These are phyloP conservation scores for Salminus brasiliensis DNA, from an alignment of 2,113 vertebrate genomes.

Conservation along the genomic window DNA sequence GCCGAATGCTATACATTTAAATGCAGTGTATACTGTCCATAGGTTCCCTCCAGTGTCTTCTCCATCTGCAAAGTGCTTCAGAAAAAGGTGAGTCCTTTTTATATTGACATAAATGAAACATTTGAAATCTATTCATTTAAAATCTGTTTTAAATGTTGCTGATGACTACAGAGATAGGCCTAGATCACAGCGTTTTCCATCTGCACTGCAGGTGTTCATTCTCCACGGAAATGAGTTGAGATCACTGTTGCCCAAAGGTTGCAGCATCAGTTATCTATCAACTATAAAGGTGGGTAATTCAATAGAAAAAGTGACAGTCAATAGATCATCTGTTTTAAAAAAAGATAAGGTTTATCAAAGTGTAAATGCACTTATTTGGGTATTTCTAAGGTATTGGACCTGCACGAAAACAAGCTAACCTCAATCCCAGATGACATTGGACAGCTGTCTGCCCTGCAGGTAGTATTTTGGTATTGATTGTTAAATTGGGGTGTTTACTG, in stretches of 20 bases:
- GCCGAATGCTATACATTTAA: neutral
- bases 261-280: constrained; percentile 77
- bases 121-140: too few species aligned
- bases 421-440: constrained; percentile 87
- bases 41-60: constrained; percentile 88
- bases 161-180: too few species aligned
- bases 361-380: neutral
- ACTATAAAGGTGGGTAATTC: constrained; percentile 84
- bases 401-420: constrained; percentile 88
- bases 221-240: constrained; percentile 86
- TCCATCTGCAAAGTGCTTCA: constrained; percentile 93
- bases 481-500: neutral
- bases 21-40: constrained; percentile 4
- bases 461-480: constrained; percentile 53
- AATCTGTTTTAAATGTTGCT: too few species aligned
- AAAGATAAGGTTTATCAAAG: too few species aligned
- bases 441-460: constrained; percentile 82
- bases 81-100: constrained; percentile 85
- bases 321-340: too few species aligned
- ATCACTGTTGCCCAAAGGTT: constrained; percentile 85
- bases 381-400: constrained; percentile 85
- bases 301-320: neutral
- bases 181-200: constrained; percentile 15
- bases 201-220: constrained; percentile 83
- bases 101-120: neutral